Conservation (phyloP, 2,797 vertebrate genomes). For the Coluber constrictor region DNA sequence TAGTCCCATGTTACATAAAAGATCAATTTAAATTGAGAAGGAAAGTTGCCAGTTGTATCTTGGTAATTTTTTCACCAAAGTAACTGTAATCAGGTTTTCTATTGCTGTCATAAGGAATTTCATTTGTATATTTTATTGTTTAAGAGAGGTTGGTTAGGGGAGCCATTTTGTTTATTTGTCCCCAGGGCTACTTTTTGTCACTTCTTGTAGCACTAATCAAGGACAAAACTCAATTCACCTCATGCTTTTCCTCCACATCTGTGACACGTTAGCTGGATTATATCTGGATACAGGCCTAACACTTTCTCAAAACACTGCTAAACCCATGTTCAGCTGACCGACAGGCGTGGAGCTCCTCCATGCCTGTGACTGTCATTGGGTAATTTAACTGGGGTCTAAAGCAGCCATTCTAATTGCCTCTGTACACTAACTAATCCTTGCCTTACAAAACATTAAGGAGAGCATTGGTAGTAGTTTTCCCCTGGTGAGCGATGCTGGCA, state of each 20-base stretch:
- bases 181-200: neutral
- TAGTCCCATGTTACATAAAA: neutral
- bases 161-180: neutral
- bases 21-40: neutral
- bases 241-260: neutral
- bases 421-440: neutral
- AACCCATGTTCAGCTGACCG: neutral
- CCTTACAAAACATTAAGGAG: neutral
- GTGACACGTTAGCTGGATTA: neutral
- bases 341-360: neutral
- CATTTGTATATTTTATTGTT: neutral
- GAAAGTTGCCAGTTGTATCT: neutral
- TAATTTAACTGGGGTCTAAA: neutral
- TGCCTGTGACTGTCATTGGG: neutral
- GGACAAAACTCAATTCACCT: neutral
- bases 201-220: neutral
- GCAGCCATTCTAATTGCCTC: neutral
- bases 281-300: neutral
- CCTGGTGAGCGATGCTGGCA: neutral
- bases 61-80: neutral
- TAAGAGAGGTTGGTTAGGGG: neutral
- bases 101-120: neutral
- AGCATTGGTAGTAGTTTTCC: neutral
- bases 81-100: neutral
- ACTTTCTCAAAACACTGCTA: neutral